Percentiles rank a stretch among this genome's conserved stretches.
Conservation (phyloP, 1,140 invertebrate species). For the Ips nitidus region DNA sequence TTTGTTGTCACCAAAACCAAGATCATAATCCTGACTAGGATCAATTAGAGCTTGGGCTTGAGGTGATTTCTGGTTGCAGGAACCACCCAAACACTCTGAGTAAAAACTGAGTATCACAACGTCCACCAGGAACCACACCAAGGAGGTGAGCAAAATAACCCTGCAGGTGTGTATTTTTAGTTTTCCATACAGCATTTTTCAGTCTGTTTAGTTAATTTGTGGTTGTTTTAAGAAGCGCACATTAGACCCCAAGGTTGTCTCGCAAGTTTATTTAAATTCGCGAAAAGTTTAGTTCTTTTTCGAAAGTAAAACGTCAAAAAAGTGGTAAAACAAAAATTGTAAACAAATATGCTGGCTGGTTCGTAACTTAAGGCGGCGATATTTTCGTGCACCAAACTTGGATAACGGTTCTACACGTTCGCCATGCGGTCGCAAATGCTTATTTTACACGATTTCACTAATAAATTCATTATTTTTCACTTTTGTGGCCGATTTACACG, state of each 20-base stretch:
- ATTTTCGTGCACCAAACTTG: neutral
- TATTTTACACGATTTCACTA: slow-evolving; percentile 20
- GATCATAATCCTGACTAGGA: slow-evolving; percentile 27
- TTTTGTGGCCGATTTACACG: slow-evolving; percentile 26
- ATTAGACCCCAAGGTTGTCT: neutral
- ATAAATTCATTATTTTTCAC: slow-evolving; percentile 31
- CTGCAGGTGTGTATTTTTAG: slow-evolving; percentile 91
- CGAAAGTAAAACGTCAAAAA: slow-evolving; percentile 17
- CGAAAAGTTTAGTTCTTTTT: slow-evolving; percentile 12
- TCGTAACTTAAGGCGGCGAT: neutral
- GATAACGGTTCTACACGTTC: slow-evolving; percentile 1
- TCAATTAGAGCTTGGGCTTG: slow-evolving; percentile 36
- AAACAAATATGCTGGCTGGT: slow-evolving; percentile 24
- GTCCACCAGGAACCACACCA: slow-evolving; percentile 94
- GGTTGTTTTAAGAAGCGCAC: neutral
- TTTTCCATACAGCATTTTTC: slow-evolving; percentile 79
- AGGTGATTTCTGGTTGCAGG: slow-evolving; percentile 62
- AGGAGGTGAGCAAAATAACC: slow-evolving; percentile 89
- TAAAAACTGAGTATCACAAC: slow-evolving; percentile 90
- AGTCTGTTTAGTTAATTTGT: neutral
- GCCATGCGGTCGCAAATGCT: neutral
- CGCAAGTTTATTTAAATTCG: neutral
- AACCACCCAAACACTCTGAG: slow-evolving; percentile 83
- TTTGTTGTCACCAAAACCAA: slow-evolving; percentile 27
- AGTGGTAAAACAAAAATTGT: slow-evolving; percentile 26